These are phyloP conservation scores for Labeo calbasu DNA, from an alignment of 2,797 vertebrate species.

Conservation along the genomic window DNA sequence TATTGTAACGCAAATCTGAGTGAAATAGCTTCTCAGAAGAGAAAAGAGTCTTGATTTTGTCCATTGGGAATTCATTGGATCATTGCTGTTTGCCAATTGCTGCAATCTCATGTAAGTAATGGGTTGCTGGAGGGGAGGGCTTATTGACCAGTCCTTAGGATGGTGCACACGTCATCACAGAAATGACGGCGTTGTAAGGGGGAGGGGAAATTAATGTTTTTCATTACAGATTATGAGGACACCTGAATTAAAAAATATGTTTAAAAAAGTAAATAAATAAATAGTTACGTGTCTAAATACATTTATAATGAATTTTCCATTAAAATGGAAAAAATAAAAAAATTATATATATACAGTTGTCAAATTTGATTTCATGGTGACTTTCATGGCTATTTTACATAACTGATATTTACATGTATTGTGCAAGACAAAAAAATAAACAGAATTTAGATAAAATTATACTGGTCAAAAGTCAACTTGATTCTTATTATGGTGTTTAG, in stretches of 20 bases:
- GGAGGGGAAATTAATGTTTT: neutral
- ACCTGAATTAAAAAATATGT: neutral
- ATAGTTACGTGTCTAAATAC: neutral
- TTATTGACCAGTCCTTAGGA: neutral
- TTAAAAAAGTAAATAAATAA: neutral
- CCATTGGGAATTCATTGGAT: neutral
- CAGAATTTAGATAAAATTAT: neutral
- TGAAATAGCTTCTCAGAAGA: neutral
- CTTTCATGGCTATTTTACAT: neutral
- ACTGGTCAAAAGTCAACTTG: neutral
- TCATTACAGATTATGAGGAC: neutral
- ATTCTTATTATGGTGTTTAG: neutral
- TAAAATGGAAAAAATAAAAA: neutral
- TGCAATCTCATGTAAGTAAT: slow-evolving; percentile 4
- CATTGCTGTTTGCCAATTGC: neutral
- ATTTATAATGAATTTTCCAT: neutral
- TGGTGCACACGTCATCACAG: neutral
- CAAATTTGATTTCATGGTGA: neutral
- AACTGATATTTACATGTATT: too few species aligned
- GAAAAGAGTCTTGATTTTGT: neutral
- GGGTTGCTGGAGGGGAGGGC: neutral
- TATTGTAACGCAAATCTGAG: neutral
- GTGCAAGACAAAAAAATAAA: neutral
- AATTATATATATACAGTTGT: neutral
- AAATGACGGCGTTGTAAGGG: neutral